A percentile compares a stretch with the other conserved stretches of the same genome.
Evolutionary conservation across 2,113 vertebrate species (phyloP).

Genomic region (Bubo blakistoni): DNA sequence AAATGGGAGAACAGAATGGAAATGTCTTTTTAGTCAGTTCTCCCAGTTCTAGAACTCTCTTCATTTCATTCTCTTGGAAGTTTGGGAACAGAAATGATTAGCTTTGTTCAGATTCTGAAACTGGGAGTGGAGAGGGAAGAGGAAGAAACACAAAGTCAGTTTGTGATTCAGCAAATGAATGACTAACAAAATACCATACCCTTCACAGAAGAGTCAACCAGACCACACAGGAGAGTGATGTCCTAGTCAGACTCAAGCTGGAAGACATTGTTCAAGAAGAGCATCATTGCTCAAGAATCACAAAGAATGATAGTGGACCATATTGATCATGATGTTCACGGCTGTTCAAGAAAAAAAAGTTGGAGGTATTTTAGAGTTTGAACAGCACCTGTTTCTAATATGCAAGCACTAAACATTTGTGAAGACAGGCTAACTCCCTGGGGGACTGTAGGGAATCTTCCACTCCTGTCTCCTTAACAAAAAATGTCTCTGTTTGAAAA

Average conservation of each 20-base stretch:
- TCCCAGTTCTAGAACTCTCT: not conserved
- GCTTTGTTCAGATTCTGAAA: not conserved
- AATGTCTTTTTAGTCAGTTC: not conserved
- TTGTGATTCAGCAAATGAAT: not conserved
- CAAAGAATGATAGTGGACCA: not conserved
- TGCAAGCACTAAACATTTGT: not conserved
- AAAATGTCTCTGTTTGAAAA: not conserved
- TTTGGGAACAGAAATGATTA: not conserved
- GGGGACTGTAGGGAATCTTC: not conserved
- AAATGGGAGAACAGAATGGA: not conserved
- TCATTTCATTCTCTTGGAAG: not conserved
- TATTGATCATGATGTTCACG: not conserved
- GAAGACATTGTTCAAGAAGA: not conserved
- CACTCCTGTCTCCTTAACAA: not conserved
- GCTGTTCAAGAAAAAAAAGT: not conserved
- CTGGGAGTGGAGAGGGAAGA: not conserved
- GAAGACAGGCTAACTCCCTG: fast-evolving
- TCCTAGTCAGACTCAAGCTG: not conserved
- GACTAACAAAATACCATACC: not conserved
- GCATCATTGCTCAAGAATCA: not conserved
- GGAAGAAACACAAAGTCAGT: not conserved
- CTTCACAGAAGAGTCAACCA: not conserved
- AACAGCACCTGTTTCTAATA: not conserved
- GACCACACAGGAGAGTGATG: not conserved
- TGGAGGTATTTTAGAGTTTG: not conserved